phyloP scores from a whole-genome alignment of 2,888 invertebrate genomes.

The Rapana venosa region DNA sequence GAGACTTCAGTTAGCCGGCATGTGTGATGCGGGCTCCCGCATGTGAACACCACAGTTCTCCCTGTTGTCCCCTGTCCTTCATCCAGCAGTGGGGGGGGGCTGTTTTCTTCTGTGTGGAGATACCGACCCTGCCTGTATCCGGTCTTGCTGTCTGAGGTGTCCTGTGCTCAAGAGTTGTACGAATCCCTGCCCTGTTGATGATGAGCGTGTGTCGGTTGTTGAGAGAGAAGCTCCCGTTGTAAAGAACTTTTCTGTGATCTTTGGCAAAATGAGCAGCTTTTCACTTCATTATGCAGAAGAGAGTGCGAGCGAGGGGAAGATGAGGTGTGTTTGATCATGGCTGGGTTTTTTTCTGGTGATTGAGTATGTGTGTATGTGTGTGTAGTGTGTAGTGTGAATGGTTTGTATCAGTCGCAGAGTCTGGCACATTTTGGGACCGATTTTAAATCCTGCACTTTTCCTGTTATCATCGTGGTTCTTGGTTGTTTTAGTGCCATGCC shows the following conservation, averaged over 20 bases:
- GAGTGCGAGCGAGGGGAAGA: neutral
- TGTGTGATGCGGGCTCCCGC: slow-evolving; percentile 12
- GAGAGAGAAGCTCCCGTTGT: neutral
- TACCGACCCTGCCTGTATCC: too few relatives aligned
- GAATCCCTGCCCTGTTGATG: neutral
- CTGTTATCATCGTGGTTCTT: too few relatives aligned
- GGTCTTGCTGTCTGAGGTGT: too few relatives aligned
- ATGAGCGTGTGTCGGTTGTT: neutral
- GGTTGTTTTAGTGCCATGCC: neutral
- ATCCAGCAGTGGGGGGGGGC: neutral
- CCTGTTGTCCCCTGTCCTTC: neutral
- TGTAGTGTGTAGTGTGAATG: neutral
- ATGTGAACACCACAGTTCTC: neutral
- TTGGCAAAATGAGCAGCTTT: neutral
- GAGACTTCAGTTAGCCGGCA: slow-evolving; percentile 85
- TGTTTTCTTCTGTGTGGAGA: too few relatives aligned
- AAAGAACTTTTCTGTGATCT: neutral
- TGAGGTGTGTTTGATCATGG: neutral
- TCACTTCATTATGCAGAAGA: neutral
- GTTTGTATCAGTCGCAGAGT: too few relatives aligned
- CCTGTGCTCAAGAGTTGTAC: neutral
- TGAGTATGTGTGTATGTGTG: neutral
- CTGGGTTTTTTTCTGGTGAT: neutral
- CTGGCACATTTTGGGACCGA: too few relatives aligned
- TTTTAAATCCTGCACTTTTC: too few relatives aligned